Base-by-base conservation (phyloP, 2,113 vertebrate species). In the Chaenocephalus aceratus region DNA sequence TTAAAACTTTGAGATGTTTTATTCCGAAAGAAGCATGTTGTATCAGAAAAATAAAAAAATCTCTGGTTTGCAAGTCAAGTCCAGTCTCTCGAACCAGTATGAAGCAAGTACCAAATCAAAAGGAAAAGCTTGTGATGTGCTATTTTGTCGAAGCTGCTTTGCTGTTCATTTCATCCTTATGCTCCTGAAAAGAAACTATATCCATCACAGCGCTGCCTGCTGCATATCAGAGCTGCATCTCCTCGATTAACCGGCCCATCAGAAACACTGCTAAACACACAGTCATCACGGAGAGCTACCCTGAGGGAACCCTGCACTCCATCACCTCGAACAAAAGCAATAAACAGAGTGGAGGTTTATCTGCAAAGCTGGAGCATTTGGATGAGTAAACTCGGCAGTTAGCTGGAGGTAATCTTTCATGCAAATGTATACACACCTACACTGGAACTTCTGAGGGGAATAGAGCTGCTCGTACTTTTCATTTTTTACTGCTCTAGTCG, bases 211-310 rank as follows among this genome's bases (percentile, higher is more conserved):
- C 46, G 5, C 46, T 41, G 67, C 73, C 67, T 41, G 54, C 54
- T 26, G 53, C 53, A 60, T 6, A 41, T 41, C 7, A 41, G 36
- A 41, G 36, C 5, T 6, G 36, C 36, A 6, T 13, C 48, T 52
- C 67, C 56, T 63, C 21, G 0, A 73, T 83, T 45, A 74, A 14
- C 54, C 6, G 41, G 30, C 54, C 23, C 66, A 79, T 76, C 58
- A 65, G 4, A 74, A 51, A 59, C 78, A 71, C 81, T 9, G 72
- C 59, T 52, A 45, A 8, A 49, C 3, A 68, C 7, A 68, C 7
- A n/a, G 57, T 16, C 57, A 48, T 60, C 48, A 1, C 75, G 45
- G 45, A 73, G 51, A 65, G 69, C 46, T 1, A 26, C 26, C 26
- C 26, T 26, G 26, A 9, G 30, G 52, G 54, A 53, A 46, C 67